Base-by-base conservation (phyloP, 2,888 invertebrate genomes). In the Baronia brevicornis region DNA sequence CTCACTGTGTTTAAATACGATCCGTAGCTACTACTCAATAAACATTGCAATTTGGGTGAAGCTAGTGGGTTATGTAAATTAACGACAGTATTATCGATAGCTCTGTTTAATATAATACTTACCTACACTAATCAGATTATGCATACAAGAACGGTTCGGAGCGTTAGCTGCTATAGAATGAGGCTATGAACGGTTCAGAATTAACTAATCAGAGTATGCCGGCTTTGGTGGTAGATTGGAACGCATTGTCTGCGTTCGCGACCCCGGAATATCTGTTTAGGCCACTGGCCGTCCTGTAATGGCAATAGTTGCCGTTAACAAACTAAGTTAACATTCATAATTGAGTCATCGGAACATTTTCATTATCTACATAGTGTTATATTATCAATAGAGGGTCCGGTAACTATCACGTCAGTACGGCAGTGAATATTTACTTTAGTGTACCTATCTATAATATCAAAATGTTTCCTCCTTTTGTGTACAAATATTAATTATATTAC, bases 181-280 rank as follows among this genome's bases (percentile, higher is more conserved):
- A 71, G 75, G 74, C 68, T 65, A 70, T 66, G 77, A 69, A 63
- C 77, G 65, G 65, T 65, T 59, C 69, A 60, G 78, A 68, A 79
- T 79, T 80, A 80, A 72, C 80, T 82, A 82, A 82, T 82, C 82
- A 82, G 77, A 72, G 74, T 58, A 69, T 71, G 79, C 70, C 74
- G 78, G 75, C 73, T 68, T 62, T 63, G 69, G 65, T 67, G 66
- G 74, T 73, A 74, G 77, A 79, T 79, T 78, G 78, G 69, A 60
- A 62, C 67, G 71, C 70, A 82, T 82, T 82, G 82, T 82, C 72
- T 78, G 66, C 54, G 78, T 64, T 48, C 79, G 77, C 61, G 69
- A 65, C 72, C 63, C 80, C 72, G 82, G 82, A 82, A 82, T 82
- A 82, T 82, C 82, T 79, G 80, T 75, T 78, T 79, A 78, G 80